These are phyloP conservation scores for Rynchops niger DNA, from an alignment of 2,113 vertebrate species.

Conservation along the genomic window DNA sequence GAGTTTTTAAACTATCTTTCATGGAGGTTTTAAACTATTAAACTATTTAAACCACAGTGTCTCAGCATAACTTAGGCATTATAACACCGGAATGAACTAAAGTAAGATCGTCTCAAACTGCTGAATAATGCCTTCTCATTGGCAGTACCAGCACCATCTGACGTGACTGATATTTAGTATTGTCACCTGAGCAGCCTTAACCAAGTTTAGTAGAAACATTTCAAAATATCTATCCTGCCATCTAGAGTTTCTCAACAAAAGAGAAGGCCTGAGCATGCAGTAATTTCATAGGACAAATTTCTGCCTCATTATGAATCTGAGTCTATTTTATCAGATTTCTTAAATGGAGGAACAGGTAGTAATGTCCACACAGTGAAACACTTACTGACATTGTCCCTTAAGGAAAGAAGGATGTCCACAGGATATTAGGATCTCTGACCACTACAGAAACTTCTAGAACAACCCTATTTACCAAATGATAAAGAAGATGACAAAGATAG, in stretches of 20 bases:
- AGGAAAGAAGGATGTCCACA: neutral
- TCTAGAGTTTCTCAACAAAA: neutral
- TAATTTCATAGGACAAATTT: neutral
- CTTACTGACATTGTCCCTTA: neutral
- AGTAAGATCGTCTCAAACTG: neutral
- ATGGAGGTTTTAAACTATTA: too few relatives aligned
- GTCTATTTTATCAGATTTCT: neutral
- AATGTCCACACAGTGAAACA: neutral
- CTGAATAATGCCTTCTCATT: neutral
- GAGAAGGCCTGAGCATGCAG: neutral
- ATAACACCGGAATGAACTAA: neutral
- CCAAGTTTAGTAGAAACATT: neutral
- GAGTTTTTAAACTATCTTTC: neutral
- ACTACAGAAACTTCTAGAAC: neutral
- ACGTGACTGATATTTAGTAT: neutral
- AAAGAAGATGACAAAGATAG: neutral
- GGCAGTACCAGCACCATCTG: neutral
- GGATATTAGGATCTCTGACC: neutral
- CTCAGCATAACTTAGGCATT: neutral
- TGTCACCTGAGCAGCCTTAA: neutral
- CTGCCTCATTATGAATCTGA: neutral
- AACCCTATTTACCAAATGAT: neutral
- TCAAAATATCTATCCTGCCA: neutral
- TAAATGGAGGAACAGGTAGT: neutral
- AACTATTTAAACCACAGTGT: too few relatives aligned